These are phyloP conservation scores for Watsonalla cultraria DNA, from an alignment of 2,888 invertebrate species.

Conservation along the genomic window DNA sequence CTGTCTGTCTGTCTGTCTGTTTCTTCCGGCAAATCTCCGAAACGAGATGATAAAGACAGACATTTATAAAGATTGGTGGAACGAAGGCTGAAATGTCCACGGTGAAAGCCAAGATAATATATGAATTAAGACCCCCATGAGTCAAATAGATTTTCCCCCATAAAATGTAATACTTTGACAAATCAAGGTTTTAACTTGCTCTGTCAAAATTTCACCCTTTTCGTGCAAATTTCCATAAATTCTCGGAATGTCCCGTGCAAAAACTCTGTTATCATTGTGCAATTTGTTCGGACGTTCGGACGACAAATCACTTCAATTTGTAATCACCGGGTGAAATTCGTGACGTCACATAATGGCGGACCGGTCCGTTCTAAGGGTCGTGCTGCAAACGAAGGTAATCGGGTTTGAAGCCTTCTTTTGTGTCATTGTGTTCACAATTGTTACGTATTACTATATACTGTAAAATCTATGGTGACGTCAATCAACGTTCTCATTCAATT, in stretches of 20 bases:
- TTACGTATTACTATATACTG: no score
- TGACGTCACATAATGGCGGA: slow-evolving; percentile 2
- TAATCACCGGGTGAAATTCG: slow-evolving; percentile 21
- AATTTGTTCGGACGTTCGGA: slow-evolving; percentile 13
- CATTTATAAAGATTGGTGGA: no score
- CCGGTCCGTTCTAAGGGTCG: neutral
- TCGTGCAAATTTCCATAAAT: slow-evolving; percentile 1
- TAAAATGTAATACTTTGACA: neutral
- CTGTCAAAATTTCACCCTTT: slow-evolving; percentile 1
- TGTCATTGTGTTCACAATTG: neutral
- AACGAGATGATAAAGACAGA: no score
- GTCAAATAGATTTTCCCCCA: neutral
- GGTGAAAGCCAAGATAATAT: no score
- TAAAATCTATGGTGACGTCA: no score
- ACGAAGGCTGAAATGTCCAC: no score
- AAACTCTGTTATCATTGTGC: slow-evolving; percentile 4
- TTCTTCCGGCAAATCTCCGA: no score
- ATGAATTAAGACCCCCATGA: neutral
- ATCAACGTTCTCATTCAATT: no score
- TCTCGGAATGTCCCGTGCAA: neutral
- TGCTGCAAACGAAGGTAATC: neutral
- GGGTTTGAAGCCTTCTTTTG: neutral
- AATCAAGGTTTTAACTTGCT: slow-evolving; percentile 1
- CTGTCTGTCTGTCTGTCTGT: no score
- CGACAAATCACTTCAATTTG: slow-evolving; percentile 30